Base-by-base conservation (phyloP, 2,888 invertebrate species). In the Malthinus seriepunctatus region DNA sequence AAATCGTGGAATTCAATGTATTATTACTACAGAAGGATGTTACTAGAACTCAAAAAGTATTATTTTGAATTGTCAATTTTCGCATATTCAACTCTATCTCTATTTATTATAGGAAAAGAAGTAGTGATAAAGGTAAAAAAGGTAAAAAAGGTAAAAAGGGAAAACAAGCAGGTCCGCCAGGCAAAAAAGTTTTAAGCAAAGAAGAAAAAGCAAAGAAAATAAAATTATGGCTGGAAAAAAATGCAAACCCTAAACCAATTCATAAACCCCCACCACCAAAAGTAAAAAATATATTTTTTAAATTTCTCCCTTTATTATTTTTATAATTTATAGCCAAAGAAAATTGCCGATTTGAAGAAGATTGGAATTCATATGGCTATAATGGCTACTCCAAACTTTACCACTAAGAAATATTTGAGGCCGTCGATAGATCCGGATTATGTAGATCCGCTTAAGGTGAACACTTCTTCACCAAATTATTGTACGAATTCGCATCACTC, bases 221-320 rank as follows among this genome's bases (percentile, higher is more conserved):
- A 33, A 64, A 56, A 0, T 70, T 66, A 14, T 71, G 73, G 58
- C 56, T 76, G 0, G 63, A 60, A 6, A 67, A 69, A 3, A 52
- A 75, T 33, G 67, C 80, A 0, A 63, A 63, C 23, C 79, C 77
- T 0, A 78, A 76, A 55, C 62, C 56, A 23, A 33, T 64, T 2
- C 55, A 46, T 37, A 7, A 11, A 15, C 70, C 69, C 5, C 38
- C 51, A 31, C 65, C 62, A 34, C 44, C 58, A 37, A 39, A 55
- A 39, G 69, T 69, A 69, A 63, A 23, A 39, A 37, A 48, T 34
- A 10, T 12, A 10, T 48, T 31, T 50, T 48, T 38, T 47, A 42
- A 44, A 49, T 37, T 51, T n/a, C n/a, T 6, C n/a, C 10, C 4
- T 32, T 33, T 42, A 11, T 10, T 44, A 42, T 42, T 11, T 45